Base-by-base conservation (phyloP, 2,113 vertebrate genomes). In the Herpetotheres cachinnans region DNA sequence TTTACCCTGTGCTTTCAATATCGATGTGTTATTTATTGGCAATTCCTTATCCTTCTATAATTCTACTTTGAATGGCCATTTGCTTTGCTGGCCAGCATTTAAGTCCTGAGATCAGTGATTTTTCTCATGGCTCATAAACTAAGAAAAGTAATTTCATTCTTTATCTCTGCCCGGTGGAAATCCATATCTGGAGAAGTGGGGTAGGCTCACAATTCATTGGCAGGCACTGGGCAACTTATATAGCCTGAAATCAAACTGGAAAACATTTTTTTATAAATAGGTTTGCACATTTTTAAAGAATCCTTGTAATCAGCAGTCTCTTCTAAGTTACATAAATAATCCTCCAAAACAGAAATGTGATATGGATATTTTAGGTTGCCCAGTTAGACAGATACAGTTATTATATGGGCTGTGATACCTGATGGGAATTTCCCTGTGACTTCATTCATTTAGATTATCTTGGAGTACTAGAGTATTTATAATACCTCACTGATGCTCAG, bases 21-120 rank as follows among this genome's bases (percentile, higher is more conserved):
- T 47, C 0, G 0, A n/a, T 50, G 44, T 59, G 56, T 95, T 91
- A 94, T 94, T 96, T 94, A 95, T 71, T 91, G 70, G 61, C 81
- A 84, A 82, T 93, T 84, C 42, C 36, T 93, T 89, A 59, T 66
- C 47, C 56, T 78, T 89, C 81, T 85, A n/a, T 93, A 96, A 93
- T 83, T 96, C 96, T 89, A 24, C 65, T 89, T 67, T 80, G 92
- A 95, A 86, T 50, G 55, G 83, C 87, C 91, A 93, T 94, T 96
- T 86, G 65, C 71, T 96, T 94, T 93, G 34, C 59, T 91, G 90
- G 86, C 47, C 72, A 89, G 44, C 8, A 1, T 93, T 78, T 95
- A 59, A 83, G 76, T n/a, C 72, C 63, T 76, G 86, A 86, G 76
- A 95, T 82, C 34, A 20, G 94, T 95, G 93, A 46, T 82, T 86